A percentile compares a stretch with the other conserved stretches of the same genome.
These are phyloP conservation scores for Drosophila lacertosa DNA, from an alignment of 1,140 invertebrate species.

Conservation along the genomic window DNA sequence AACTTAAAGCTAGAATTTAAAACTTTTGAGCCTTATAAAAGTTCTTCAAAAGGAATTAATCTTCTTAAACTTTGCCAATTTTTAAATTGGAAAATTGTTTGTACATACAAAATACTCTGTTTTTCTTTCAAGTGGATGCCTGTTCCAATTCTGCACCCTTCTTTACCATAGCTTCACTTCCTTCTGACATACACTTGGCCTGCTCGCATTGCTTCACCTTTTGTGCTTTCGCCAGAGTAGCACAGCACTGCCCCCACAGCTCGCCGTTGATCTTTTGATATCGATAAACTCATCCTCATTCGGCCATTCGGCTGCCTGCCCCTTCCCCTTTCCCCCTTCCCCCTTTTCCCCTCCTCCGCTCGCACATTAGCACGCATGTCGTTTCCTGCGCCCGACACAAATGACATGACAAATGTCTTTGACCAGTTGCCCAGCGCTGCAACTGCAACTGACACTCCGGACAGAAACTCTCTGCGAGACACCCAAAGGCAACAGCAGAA, in stretches of 20 bases:
- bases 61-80: too few species aligned
- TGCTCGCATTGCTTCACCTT: constrained; percentile 24
- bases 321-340: neutral
- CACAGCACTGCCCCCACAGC: constrained; percentile 7
- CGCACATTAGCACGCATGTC: constrained; percentile 69
- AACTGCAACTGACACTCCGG: constrained; percentile 40
- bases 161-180: neutral
- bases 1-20: too few species aligned
- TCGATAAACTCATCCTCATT: constrained; percentile 77
- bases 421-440: constrained; percentile 54
- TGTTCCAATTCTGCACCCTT: neutral
- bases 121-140: neutral
- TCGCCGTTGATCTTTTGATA: constrained; percentile 48
- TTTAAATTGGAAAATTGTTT: too few species aligned
- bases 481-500: constrained; percentile 26
- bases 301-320: neutral
- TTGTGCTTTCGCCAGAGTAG: constrained; percentile 14
- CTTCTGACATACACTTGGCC: constrained; percentile 1
- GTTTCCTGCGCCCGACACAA: constrained; percentile 71
- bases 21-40: too few species aligned
- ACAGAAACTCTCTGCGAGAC: constrained; percentile 9
- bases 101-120: neutral
- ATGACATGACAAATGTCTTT: constrained; percentile 84
- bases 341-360: constrained; percentile 25
- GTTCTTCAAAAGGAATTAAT: too few species aligned